These are phyloP conservation scores for Muschampia plurimacula DNA, from an alignment of 2,888 invertebrate genomes.

Conservation along the genomic window DNA sequence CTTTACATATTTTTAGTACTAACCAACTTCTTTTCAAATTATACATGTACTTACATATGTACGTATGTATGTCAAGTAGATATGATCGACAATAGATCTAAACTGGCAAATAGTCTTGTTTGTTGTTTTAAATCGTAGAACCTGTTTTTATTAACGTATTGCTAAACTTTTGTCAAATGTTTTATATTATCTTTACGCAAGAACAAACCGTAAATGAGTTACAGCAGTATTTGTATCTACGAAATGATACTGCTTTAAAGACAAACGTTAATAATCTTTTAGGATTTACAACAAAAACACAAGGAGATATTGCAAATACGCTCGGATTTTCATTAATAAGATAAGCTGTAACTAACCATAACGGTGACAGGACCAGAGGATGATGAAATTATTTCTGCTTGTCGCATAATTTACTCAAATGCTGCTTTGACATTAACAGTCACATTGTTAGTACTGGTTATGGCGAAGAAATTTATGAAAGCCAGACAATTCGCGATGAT, in stretches of 20 bases:
- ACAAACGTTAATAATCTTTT: background rate
- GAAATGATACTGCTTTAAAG: too few species aligned
- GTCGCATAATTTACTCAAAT: conserved; percentile 38
- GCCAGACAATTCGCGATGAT: conserved; percentile 7
- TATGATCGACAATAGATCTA: background rate
- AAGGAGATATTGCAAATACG: background rate
- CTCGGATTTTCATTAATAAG: background rate
- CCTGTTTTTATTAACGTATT: too few species aligned
- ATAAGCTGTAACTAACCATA: conserved; percentile 20
- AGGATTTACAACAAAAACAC: background rate
- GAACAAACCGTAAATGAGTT: too few species aligned
- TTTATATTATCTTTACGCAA: too few species aligned
- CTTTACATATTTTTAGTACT: background rate
- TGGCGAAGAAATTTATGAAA: conserved; percentile 33
- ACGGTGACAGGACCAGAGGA: conserved; percentile 18
- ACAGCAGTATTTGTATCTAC: too few species aligned
- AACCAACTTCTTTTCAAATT: too few species aligned
- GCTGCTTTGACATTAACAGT: conserved; percentile 33
- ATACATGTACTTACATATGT: too few species aligned
- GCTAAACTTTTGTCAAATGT: too few species aligned
- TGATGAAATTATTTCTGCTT: conserved; percentile 37
- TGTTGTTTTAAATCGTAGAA: too few species aligned
- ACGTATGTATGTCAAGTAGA: too few species aligned
- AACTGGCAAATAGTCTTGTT: background rate
- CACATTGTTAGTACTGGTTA: conserved; percentile 23